Evolutionary conservation across 2,113 vertebrate species (phyloP).

Genomic region (Sceloporus undulatus): DNA sequence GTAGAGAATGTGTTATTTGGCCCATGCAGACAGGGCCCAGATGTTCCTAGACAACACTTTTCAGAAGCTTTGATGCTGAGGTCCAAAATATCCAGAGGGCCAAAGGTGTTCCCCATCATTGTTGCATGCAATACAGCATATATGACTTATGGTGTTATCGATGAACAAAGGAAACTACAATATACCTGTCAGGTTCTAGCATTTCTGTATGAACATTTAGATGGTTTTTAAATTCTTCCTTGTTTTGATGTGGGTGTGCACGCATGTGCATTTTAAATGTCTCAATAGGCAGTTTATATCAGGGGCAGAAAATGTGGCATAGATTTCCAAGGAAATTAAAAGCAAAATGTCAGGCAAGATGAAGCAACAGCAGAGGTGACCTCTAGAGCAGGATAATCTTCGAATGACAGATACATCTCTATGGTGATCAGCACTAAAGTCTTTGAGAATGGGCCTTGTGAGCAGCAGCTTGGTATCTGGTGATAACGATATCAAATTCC

Average conservation of each 20-base stretch:
- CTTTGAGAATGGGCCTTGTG: constrained; percentile 8
- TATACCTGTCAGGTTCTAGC: not conserved
- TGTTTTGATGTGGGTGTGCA: not conserved
- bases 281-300: not conserved
- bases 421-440: constrained; percentile 19
- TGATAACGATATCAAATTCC: not conserved
- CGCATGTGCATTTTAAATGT: not conserved
- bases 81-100: too few relatives aligned
- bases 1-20: too few relatives aligned
- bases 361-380: constrained; percentile 7
- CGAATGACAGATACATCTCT: not conserved
- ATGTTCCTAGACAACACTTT: too few relatives aligned
- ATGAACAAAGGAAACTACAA: not conserved
- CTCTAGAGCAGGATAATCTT: not conserved
- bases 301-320: not conserved
- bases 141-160: not conserved
- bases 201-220: not conserved
- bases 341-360: constrained; percentile 8
- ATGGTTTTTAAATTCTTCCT: not conserved
- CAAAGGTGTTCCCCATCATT: not conserved
- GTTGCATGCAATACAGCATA: not conserved
- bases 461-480: constrained; percentile 14
- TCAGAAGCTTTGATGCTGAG: too few relatives aligned
- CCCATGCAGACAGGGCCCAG: too few relatives aligned
- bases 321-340: constrained; percentile 31